Evolutionary conservation across 2,113 vertebrate genomes (phyloP), one percentile per base, ranked within the genome.

Genomic region (Protobothrops mucrosquamatus): DNA sequence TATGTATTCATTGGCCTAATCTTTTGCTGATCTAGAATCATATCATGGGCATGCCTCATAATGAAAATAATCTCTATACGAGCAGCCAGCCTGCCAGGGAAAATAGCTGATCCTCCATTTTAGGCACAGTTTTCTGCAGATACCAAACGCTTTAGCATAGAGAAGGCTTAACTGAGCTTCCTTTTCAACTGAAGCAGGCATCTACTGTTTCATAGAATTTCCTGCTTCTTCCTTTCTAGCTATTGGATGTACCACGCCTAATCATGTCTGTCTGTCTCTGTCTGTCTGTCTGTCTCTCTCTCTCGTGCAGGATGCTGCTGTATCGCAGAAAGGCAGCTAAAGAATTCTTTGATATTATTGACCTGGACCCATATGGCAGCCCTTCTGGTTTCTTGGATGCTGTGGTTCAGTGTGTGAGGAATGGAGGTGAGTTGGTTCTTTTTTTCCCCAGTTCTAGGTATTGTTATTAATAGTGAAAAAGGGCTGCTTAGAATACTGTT

Each of bases 341-440:
- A 4, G 96, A 98, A 0, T 97, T 97, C 0, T 99, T 99, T 0
- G 98, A 99, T 0, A 98, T 99, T 85, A 99, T 99, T 0, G 99
- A 99, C 94, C 97, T 99, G 94, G 99, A 99, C 92, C 99, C 99
- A 0, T 99, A 99, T 0, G 99, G 99, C 3, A 99, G 99, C 96
- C 98, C 99, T 0, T 94, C 98, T 0, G 85, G 94, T 6, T 99
- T 99, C 95, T 96, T 99, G 91, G 99, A 99, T 0, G 98, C 99
- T 0, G 99, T 99, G 0, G 98, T 99, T 26, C 99, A 99, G 97
- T 97, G 98, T 0, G 98, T 99, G 89, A 96, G 97, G 4, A 98
- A 99, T 26, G 99, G 99, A 97, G 99, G 99, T 99, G 94, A 96
- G 98, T 0, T 0, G 43, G 3, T 0, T 1, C 15, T 5, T 52